Base-by-base conservation (phyloP, 35 echinoderm and acorn worm genomes). In the Eucidaris tribuloides region DNA sequence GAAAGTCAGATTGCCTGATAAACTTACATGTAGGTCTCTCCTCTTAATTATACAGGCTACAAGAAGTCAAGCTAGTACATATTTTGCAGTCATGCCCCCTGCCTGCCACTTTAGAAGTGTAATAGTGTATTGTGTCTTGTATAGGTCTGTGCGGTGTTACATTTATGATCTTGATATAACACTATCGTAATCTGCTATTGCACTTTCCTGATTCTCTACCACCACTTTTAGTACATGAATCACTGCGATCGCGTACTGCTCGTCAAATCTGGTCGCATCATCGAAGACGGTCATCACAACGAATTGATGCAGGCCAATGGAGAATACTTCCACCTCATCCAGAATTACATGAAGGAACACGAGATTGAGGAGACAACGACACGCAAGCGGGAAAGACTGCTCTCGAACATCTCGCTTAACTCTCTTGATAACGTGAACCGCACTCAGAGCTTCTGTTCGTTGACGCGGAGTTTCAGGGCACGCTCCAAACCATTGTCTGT, bases 191-290 rank as follows among this genome's bases (percentile, higher is more conserved):
- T n/a, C n/a, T n/a, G n/a, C n/a, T n/a, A n/a, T n/a, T n/a, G n/a
- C n/a, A n/a, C n/a, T n/a, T n/a, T n/a, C n/a, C n/a, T n/a, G n/a
- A n/a, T n/a, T n/a, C n/a, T n/a, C n/a, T n/a, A n/a, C n/a, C n/a
- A n/a, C 24, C 56, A 1, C 15, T 43, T 46, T 25, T 41, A 96
- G 92, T 96, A 90, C 41, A 77, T 96, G n/a, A 66, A 85, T 56
- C 57, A 96, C 20, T 96, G 92, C 62, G 83, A 96, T 66, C 70
- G 82, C 13, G 79, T 96, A 31, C 34, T 86, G 27, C 50, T 90
- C 43, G 82, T 96, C 83, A 85, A 85, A 62, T 48, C 68, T 25
- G 92, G 92, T 44, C 46, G 60, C 42, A 90, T 96, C 31, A 45
- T 27, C 11, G 92, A 83, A 31, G 17, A 90, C 32, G 92, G 92